Conservation (phyloP, 2,888 invertebrate species). For the Sinopyrophorus schimmeli region DNA sequence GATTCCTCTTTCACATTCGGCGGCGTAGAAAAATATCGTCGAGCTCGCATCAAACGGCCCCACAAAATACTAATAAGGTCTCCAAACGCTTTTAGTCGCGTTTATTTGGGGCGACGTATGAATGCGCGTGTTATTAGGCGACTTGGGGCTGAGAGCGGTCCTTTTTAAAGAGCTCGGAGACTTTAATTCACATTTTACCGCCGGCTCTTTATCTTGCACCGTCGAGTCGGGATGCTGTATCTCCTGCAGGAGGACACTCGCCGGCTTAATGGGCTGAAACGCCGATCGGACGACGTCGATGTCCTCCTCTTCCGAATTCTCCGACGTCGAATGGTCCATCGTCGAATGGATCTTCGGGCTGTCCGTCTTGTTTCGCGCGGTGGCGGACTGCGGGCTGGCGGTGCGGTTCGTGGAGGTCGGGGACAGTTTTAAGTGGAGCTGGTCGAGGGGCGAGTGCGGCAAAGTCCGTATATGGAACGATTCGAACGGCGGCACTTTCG, state of each 20-base stretch:
- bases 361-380: slow-evolving; percentile 39
- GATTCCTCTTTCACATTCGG: too few species aligned
- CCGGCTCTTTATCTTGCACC: slow-evolving; percentile 57
- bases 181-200: slow-evolving; percentile 61
- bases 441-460: slow-evolving; percentile 50
- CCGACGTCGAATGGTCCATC: slow-evolving; percentile 62
- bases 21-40: too few species aligned
- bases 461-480: slow-evolving; percentile 37
- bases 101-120: slow-evolving; percentile 52
- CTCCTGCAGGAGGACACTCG: slow-evolving; percentile 60
- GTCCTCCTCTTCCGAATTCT: slow-evolving; percentile 68
- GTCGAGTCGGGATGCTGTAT: slow-evolving; percentile 65
- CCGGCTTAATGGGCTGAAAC: slow-evolving; percentile 69
- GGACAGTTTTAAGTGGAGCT: slow-evolving; percentile 54
- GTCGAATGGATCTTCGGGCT: slow-evolving; percentile 66
- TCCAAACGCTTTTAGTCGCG: slow-evolving; percentile 71
- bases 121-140: slow-evolving; percentile 41
- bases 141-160: slow-evolving; percentile 58
- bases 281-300: slow-evolving; percentile 78
- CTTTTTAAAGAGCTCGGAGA: slow-evolving; percentile 62
- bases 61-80: slow-evolving; percentile 63
- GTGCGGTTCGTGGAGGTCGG: slow-evolving; percentile 63
- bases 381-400: slow-evolving; percentile 57
- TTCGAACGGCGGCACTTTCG: slow-evolving; percentile 46
- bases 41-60: background rate